phyloP scores from a whole-genome alignment of 2,797 vertebrate genomes.

The Hypotaenidia philippensis region DNA sequence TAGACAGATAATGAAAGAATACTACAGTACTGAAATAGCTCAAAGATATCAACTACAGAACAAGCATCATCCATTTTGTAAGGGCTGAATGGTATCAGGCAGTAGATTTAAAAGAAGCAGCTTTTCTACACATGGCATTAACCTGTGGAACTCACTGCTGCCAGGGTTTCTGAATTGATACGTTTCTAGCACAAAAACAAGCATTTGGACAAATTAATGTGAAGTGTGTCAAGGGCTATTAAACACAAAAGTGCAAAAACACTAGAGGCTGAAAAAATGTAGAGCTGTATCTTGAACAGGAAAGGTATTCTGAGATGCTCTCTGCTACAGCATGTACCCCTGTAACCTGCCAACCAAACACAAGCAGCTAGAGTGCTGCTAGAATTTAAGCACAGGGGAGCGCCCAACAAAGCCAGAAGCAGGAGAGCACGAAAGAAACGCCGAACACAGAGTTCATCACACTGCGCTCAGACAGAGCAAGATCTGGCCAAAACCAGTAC shows the following conservation, averaged over 20 bases:
- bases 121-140: background rate
- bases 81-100: background rate
- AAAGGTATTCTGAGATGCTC: background rate
- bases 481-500: background rate
- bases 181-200: background rate
- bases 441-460: background rate
- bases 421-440: background rate
- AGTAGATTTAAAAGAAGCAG: background rate
- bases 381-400: background rate
- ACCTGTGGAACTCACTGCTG: background rate
- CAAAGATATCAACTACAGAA: background rate
- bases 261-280: accelerated
- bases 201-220: background rate
- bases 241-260: background rate
- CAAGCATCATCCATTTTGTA: background rate
- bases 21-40: background rate
- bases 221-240: background rate
- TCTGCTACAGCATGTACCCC: background rate
- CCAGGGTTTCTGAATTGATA: background rate
- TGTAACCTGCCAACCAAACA: background rate
- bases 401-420: background rate
- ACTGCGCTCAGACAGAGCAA: background rate
- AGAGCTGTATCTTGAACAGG: background rate
- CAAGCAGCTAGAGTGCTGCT: background rate
- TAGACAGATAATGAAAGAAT: background rate